phyloP scores from a whole-genome alignment of 2,888 invertebrate species.

The Caenorhabditis sp. region DNA sequence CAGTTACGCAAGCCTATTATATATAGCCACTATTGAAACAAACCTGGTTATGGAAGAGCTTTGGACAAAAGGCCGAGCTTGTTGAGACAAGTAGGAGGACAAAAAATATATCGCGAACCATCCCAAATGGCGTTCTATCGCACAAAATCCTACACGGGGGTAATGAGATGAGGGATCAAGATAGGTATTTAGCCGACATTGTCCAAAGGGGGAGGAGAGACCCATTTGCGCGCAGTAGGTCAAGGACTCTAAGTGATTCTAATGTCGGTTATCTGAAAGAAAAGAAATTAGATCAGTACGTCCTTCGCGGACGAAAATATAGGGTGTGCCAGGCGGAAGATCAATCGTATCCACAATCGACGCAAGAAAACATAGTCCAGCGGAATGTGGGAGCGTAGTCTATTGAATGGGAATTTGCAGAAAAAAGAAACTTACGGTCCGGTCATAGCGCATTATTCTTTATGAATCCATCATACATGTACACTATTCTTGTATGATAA shows the following conservation, averaged over 20 bases:
- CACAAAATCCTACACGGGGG: conserved; percentile 13
- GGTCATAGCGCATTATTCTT: too few species aligned
- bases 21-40: background rate
- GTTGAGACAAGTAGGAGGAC: conserved; percentile 51
- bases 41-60: conserved; percentile 73
- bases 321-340: conserved; percentile 2
- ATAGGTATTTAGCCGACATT: conserved; percentile 5
- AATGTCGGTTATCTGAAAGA: conserved; percentile 34
- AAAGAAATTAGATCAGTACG: conserved; percentile 45
- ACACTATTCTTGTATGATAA: too few species aligned
- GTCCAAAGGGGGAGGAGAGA: conserved; percentile 27
- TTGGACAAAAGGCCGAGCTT: conserved; percentile 71
- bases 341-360: background rate
- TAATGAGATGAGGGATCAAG: conserved; percentile 32
- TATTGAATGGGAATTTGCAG: too few species aligned
- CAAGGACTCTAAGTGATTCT: conserved; percentile 48
- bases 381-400: too few species aligned
- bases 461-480: too few species aligned
- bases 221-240: conserved; percentile 38
- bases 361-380: too few species aligned
- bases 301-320: conserved; percentile 48
- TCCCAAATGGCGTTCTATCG: background rate
- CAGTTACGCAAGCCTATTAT: background rate
- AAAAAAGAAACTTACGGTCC: too few species aligned
- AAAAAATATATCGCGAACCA: conserved; percentile 32